Conservation (phyloP, 92 coral and sea anemone genomes). For the Zoanthus sociatus region DNA sequence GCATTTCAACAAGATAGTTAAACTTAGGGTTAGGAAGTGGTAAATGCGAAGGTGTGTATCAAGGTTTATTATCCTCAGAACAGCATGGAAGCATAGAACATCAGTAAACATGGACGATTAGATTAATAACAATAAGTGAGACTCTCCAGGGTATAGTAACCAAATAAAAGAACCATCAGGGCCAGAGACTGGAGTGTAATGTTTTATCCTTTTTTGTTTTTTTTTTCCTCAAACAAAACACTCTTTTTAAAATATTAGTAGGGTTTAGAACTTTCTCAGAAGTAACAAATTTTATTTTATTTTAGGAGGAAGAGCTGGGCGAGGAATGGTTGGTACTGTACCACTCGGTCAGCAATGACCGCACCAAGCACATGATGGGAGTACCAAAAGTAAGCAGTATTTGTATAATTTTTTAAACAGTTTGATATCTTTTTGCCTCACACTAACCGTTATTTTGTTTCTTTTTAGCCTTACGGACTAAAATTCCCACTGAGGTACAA, state of each 20-base stretch:
- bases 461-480: slow-evolving; percentile 67
- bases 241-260: not conserved
- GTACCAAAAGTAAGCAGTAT: slow-evolving; percentile 61
- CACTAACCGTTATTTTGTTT: not conserved
- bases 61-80: too few species aligned
- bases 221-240: not conserved
- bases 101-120: not conserved
- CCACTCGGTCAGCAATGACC: slow-evolving; percentile 82
- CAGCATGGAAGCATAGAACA: not conserved
- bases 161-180: not conserved
- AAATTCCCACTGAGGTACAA: slow-evolving; percentile 78
- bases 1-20: too few species aligned
- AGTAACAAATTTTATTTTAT: too few species aligned
- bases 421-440: not conserved
- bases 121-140: too few species aligned
- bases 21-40: not conserved
- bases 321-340: slow-evolving; percentile 77
- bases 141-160: too few species aligned
- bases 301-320: slow-evolving; percentile 50
- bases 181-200: not conserved
- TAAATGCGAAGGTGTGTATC: not conserved
- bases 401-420: not conserved
- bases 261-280: not conserved
- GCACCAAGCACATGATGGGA: slow-evolving; percentile 76
- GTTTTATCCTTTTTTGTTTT: not conserved